Conservation (phyloP, 2,888 invertebrate genomes). For the Netelia virgata region DNA sequence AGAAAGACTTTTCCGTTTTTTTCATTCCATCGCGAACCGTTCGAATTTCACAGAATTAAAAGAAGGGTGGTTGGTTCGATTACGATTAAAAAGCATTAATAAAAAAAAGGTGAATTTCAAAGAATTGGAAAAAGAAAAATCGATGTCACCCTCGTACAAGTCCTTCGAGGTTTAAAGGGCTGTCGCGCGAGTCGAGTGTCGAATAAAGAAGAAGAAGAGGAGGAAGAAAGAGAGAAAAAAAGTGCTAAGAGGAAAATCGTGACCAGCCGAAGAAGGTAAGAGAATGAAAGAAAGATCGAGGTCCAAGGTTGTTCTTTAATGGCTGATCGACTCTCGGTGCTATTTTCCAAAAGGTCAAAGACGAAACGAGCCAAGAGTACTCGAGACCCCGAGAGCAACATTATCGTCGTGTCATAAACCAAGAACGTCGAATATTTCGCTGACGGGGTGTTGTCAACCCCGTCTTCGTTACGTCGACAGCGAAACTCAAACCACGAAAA, state of each 20-base stretch:
- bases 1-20: neutral
- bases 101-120: too few species aligned
- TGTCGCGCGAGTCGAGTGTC: neutral
- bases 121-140: too few species aligned
- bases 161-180: neutral
- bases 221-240: constrained; percentile 18
- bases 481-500: too few species aligned
- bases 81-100: too few species aligned
- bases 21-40: too few species aligned
- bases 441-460: too few species aligned
- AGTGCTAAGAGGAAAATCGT: constrained; percentile 40
- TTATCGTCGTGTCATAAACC: neutral
- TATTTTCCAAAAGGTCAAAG: constrained; percentile 53
- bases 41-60: too few species aligned
- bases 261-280: constrained; percentile 4
- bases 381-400: constrained; percentile 35
- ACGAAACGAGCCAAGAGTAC: constrained; percentile 39
- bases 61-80: too few species aligned
- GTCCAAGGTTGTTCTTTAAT: neutral
- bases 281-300: neutral
- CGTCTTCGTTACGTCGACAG: too few species aligned
- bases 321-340: constrained; percentile 30
- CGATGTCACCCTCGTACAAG: neutral
- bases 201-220: neutral
- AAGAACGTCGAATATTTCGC: too few species aligned